Base-by-base conservation (phyloP, 2,888 invertebrate genomes). In the Agonopterix alstromeriana region DNA sequence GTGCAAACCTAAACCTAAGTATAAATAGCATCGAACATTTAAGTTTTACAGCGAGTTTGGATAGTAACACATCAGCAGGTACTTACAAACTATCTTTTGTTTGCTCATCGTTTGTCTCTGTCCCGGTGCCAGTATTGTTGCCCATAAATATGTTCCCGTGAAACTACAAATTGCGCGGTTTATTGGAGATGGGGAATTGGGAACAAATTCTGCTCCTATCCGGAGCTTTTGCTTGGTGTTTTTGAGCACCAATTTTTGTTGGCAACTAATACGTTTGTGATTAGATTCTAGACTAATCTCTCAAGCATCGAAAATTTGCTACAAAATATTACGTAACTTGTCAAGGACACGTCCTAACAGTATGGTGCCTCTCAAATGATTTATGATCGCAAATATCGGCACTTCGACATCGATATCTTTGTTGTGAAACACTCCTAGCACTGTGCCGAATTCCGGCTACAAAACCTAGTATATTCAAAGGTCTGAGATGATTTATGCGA, bases 61-160 rank as follows among this genome's bases (percentile, higher is more conserved):
- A 7, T 27, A 27, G 27, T 50, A 53, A 35, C 45, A 44, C 46
- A 46, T 11, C 11, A 49, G n/a, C n/a, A n/a, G n/a, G 54, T 60
- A 60, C 65, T 67, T 62, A 58, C 63, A 59, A 70, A 70, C 67
- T 70, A 70, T 70, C 73, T 73, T 75, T 75, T 76, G 73, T 77
- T 72, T 65, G 66, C 55, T 46, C 59, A 56, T 72, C 74, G 70
- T 81, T 76, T 74, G 69, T 82, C 76, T 74, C 65, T 73, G 80
- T 77, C 80, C 53, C 51, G 46, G 58, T 54, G 53, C 51, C 56
- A 62, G 70, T 74, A 74, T 76, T 75, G 76, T 70, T 64, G 57
- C 57, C 69, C 65, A 71, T 78, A 81, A 78, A 80, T 77, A 63
- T 58, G 57, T 61, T 61, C 65, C 27, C 65, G 63, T 65, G 69